Evolutionary conservation across 23 tunicate species (phyloP).

Genomic region (Styela plicata): DNA sequence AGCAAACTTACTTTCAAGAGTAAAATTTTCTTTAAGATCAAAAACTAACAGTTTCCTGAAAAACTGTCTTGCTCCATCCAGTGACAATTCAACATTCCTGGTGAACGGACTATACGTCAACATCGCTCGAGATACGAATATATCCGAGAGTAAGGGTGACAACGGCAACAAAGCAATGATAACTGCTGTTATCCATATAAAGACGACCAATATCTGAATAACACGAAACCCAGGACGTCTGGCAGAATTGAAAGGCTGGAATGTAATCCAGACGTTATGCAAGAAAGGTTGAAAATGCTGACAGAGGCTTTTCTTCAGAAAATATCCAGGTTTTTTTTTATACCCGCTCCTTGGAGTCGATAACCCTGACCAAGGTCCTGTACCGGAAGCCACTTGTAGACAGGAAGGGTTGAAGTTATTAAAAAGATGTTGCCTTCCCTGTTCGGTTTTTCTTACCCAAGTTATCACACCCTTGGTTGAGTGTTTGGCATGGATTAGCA

Average conservation of each 20-base stretch:
- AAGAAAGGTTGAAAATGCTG: too few relatives aligned
- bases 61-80: slow-evolving; percentile 32
- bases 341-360: too few relatives aligned
- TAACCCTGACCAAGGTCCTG: too few relatives aligned
- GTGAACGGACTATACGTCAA: slow-evolving; percentile 63
- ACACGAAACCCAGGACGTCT: slow-evolving; percentile 20
- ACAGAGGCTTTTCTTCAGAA: too few relatives aligned
- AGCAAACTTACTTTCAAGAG: neutral
- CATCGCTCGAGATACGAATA: slow-evolving; percentile 41
- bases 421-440: too few relatives aligned
- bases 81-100: slow-evolving; percentile 33
- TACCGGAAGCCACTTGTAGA: too few relatives aligned
- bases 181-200: slow-evolving; percentile 48
- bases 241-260: slow-evolving; percentile 68
- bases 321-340: too few relatives aligned
- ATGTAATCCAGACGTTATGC: too few relatives aligned
- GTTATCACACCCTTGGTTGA: too few relatives aligned
- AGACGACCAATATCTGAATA: slow-evolving; percentile 17
- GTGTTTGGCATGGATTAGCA: too few relatives aligned
- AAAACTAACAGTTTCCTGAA: neutral
- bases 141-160: slow-evolving; percentile 19
- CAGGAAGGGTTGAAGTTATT: too few relatives aligned
- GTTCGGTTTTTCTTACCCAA: too few relatives aligned
- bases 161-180: slow-evolving; percentile 57
- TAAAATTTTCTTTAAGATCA: neutral